Evolutionary conservation across 2,888 invertebrate species (phyloP).

Genomic region (Axea sp.): DNA sequence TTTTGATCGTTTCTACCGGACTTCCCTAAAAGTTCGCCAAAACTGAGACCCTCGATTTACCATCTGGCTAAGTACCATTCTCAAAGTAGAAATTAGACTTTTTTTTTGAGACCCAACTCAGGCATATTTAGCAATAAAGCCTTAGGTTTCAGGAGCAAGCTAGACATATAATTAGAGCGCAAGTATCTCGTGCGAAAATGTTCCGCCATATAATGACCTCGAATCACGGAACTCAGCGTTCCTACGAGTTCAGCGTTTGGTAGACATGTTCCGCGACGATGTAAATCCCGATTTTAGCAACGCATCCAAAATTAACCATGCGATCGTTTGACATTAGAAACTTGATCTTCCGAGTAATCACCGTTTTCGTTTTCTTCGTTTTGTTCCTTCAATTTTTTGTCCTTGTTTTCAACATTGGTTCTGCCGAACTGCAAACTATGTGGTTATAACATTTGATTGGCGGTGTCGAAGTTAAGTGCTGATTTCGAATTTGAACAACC

Average conservation of each 20-base stretch:
- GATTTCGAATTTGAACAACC: constrained; percentile 20
- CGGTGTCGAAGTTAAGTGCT: constrained; percentile 26
- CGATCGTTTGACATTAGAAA: constrained; percentile 47
- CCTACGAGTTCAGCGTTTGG: constrained; percentile 39
- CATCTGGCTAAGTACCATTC: constrained; percentile 35
- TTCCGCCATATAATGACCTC: constrained; percentile 72
- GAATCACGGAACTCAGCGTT: constrained; percentile 72
- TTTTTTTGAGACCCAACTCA: constrained; percentile 51
- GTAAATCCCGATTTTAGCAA: constrained; percentile 42
- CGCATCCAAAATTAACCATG: constrained; percentile 33
- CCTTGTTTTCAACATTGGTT: too few relatives aligned
- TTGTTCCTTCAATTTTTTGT: neutral
- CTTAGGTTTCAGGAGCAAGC: constrained; percentile 76
- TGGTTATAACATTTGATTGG: constrained; percentile 31
- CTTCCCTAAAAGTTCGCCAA: neutral
- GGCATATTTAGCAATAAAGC: constrained; percentile 74
- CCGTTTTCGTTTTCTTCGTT: neutral
- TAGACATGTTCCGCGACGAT: constrained; percentile 44
- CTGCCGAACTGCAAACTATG: constrained; percentile 21
- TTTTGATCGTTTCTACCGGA: neutral
- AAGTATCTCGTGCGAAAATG: constrained; percentile 77
- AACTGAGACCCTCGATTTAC: constrained; percentile 9
- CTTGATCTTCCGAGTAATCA: constrained; percentile 2
- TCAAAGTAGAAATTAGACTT: constrained; percentile 70
- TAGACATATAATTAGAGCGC: constrained; percentile 77